Evolutionary conservation across 2,797 vertebrate species (phyloP).

Genomic region (Amblyopsis hoosieri): DNA sequence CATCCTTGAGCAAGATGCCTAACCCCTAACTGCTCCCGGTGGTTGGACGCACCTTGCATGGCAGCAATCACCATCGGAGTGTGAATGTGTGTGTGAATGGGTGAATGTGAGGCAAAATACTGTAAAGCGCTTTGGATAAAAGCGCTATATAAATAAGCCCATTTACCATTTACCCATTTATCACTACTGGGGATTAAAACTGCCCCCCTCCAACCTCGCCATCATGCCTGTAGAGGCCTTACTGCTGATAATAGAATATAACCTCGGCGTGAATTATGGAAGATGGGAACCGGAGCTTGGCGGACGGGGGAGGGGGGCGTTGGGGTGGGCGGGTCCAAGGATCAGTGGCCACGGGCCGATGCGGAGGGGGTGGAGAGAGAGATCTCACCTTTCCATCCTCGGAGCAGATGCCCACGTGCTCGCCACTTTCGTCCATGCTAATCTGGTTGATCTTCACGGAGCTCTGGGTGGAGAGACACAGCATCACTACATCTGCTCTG

Average conservation of each 20-base stretch:
- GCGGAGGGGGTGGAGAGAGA: constrained; percentile 12
- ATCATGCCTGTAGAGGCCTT: constrained; percentile 57
- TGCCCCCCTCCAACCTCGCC: constrained; percentile 25
- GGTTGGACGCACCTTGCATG: no score
- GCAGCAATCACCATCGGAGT: no score
- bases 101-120: no score
- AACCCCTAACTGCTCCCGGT: no score
- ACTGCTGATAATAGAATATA: constrained; percentile 46
- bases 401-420: constrained; percentile 96
- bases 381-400: constrained; percentile 96
- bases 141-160: no score
- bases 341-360: constrained; percentile 52
- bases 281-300: constrained; percentile 57
- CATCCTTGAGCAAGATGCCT: no score
- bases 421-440: constrained; percentile 97
- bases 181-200: neutral
- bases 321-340: constrained; percentile 30
- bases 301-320: neutral
- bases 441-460: constrained; percentile 99
- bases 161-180: constrained; percentile 29
- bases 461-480: constrained; percentile 83
- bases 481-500: constrained; percentile 53
- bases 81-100: no score
- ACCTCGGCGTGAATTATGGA: constrained; percentile 54
- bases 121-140: no score